These are phyloP conservation scores for Ophiothrix spiculata DNA, from an alignment of 35 echinoderm and acorn worm species.

Conservation along the genomic window DNA sequence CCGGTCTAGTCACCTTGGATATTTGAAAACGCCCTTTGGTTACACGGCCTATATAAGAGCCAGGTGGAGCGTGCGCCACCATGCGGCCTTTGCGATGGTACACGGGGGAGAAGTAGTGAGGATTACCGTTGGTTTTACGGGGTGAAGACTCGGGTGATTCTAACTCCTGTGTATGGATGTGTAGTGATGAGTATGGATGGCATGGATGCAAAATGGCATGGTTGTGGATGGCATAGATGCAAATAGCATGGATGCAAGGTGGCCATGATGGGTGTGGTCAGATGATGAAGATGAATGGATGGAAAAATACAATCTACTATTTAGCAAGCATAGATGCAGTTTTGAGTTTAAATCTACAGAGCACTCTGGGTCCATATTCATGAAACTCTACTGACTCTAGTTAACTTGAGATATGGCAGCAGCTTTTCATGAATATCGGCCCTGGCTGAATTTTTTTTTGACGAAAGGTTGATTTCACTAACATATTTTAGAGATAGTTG, in stretches of 20 bases:
- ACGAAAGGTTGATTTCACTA: no score
- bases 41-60: background rate
- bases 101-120: slow-evolving; percentile 7
- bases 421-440: no score
- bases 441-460: no score
- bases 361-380: no score
- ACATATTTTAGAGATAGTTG: no score
- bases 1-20: background rate
- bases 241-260: background rate
- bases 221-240: no score
- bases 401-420: no score
- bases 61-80: background rate
- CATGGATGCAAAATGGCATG: background rate
- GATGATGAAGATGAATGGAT: background rate
- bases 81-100: slow-evolving; percentile 1
- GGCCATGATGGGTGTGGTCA: background rate
- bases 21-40: background rate
- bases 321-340: background rate
- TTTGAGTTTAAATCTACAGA: no score
- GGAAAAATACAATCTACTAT: background rate
- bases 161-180: background rate
- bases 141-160: background rate
- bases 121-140: background rate
- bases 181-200: no score
- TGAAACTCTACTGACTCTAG: no score